Conservation (phyloP, 2,797 vertebrate genomes). For the Leptoclinus maculatus region DNA sequence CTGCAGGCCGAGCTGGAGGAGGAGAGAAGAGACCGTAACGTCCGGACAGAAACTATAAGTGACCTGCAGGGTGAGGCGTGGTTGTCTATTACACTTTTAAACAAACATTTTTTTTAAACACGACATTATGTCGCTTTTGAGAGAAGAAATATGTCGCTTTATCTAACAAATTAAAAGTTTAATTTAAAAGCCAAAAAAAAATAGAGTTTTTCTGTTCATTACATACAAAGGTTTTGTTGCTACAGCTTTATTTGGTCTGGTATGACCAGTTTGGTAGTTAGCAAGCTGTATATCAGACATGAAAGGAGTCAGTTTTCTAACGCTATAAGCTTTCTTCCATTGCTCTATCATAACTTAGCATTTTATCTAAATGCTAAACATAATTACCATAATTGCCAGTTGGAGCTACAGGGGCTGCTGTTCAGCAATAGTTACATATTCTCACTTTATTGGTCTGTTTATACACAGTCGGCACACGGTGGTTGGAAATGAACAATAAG, state of each 20-base stretch:
- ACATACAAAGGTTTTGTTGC: neutral
- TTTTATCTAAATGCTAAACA: neutral
- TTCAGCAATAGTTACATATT: neutral
- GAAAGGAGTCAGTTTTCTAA: too few species aligned
- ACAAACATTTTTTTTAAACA: neutral
- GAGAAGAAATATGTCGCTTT: neutral
- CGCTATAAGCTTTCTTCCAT: too few species aligned
- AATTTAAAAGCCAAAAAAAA: neutral
- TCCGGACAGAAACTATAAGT: constrained; percentile 89
- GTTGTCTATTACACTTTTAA: neutral
- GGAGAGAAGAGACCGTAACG: constrained; percentile 88
- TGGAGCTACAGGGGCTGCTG: neutral
- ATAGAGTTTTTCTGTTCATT: neutral
- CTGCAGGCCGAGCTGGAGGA: constrained; percentile 91
- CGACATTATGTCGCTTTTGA: neutral
- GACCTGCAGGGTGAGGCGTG: constrained; percentile 92
- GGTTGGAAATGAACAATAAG: constrained; percentile 11
- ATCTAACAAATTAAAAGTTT: neutral
- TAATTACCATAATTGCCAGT: neutral
- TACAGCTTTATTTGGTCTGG: neutral
- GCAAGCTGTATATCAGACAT: too few species aligned
- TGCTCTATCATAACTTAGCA: neutral
- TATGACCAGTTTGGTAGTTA: neutral
- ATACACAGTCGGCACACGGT: neutral
- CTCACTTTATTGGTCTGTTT: neutral